Conservation (phyloP, 2,888 invertebrate genomes). For the Mesorhabditis belari region DNA sequence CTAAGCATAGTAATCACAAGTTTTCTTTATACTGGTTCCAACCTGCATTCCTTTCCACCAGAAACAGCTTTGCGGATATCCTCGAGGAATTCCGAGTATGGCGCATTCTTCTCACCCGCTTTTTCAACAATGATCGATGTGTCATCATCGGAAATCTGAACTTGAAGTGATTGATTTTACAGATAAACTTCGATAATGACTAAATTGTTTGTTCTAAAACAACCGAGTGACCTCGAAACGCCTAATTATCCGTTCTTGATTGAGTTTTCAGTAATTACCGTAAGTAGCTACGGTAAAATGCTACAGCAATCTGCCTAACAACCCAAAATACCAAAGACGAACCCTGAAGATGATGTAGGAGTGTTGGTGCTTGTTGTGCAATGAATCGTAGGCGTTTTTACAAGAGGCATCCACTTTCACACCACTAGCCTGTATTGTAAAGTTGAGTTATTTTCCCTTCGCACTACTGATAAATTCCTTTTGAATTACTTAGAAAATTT, state of each 20-base stretch:
- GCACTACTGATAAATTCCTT: too few species aligned
- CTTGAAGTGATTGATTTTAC: conserved; percentile 1
- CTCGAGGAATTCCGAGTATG: conserved; percentile 52
- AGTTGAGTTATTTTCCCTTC: too few species aligned
- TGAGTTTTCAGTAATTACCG: not conserved
- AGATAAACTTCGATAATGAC: not conserved
- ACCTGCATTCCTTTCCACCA: conserved; percentile 52
- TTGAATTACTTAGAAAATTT: not conserved
- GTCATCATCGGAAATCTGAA: conserved; percentile 49
- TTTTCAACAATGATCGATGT: conserved; percentile 53
- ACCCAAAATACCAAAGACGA: not conserved
- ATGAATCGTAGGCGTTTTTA: conserved; percentile 51
- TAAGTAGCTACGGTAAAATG: not conserved
- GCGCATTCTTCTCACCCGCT: conserved; percentile 51
- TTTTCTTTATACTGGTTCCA: too few species aligned
- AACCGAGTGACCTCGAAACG: not conserved
- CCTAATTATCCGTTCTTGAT: not conserved
- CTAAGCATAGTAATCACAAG: too few species aligned
- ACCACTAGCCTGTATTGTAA: conserved; percentile 42
- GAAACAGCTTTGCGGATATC: conserved; percentile 43
- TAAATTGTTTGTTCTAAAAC: not conserved
- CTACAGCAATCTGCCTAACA: too few species aligned
- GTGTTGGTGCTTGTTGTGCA: conserved; percentile 52
- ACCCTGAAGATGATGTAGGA: conserved; percentile 51
- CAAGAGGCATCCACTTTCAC: conserved; percentile 51